Conservation (phyloP, 2,888 invertebrate genomes). For the Ethmia dodecea region DNA sequence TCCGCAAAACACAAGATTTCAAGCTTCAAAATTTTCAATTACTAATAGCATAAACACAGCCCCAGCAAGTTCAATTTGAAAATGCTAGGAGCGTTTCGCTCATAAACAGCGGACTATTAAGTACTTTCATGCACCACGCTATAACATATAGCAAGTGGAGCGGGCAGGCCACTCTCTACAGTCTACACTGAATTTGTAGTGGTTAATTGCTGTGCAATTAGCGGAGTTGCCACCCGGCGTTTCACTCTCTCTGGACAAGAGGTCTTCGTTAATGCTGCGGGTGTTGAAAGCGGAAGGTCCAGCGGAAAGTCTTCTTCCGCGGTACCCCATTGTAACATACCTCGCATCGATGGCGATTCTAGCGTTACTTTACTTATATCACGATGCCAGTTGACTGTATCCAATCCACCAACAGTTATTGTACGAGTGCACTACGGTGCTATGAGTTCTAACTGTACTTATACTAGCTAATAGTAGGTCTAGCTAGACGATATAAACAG, state of each 20-base stretch:
- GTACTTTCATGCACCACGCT: constrained; percentile 65
- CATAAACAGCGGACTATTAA: constrained; percentile 48
- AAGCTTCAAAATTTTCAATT: neutral
- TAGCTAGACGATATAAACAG: too few species aligned
- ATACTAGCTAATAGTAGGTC: too few species aligned
- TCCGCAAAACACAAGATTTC: neutral
- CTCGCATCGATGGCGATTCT: too few species aligned
- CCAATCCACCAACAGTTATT: too few species aligned
- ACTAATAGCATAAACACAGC: constrained; percentile 22
- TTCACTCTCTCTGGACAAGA: constrained; percentile 55
- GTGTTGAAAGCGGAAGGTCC: neutral
- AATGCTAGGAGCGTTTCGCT: constrained; percentile 37
- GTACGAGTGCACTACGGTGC: too few species aligned
- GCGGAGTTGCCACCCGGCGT: constrained; percentile 42
- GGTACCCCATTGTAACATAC: too few species aligned
- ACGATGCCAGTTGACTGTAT: too few species aligned
- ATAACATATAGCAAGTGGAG: constrained; percentile 74
- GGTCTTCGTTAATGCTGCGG: constrained; percentile 14
- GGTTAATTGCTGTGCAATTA: constrained; percentile 67
- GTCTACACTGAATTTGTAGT: constrained; percentile 62
- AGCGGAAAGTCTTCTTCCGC: too few species aligned
- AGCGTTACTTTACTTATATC: too few species aligned
- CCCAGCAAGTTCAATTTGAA: constrained; percentile 29
- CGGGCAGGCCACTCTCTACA: constrained; percentile 67
- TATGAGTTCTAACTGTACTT: too few species aligned